Conservation (phyloP, 2,888 invertebrate genomes). For the Nineta flava region DNA sequence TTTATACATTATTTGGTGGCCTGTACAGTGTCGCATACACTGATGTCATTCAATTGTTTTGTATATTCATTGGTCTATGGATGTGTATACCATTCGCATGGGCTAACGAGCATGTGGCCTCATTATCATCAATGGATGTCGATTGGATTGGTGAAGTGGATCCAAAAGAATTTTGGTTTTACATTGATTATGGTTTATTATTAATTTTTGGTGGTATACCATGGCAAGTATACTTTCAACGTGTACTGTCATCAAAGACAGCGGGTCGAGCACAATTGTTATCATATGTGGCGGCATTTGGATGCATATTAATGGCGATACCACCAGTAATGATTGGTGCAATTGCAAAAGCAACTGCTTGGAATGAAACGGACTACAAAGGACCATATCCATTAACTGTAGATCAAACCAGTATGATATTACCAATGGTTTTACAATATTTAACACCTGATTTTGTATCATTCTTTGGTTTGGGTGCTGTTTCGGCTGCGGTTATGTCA, state of each 20-base stretch:
- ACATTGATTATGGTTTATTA: slow-evolving; percentile 76
- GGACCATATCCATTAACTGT: slow-evolving; percentile 59
- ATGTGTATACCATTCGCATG: slow-evolving; percentile 95
- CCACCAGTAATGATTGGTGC: slow-evolving; percentile 95
- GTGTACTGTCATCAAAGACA: slow-evolving; percentile 91
- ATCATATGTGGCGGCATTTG: slow-evolving; percentile 90
- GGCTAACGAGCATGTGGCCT: slow-evolving; percentile 69
- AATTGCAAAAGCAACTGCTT: slow-evolving; percentile 90
- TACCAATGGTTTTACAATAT: slow-evolving; percentile 94
- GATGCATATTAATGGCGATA: slow-evolving; percentile 93
- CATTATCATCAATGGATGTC: slow-evolving; percentile 64
- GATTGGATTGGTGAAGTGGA: slow-evolving; percentile 81
- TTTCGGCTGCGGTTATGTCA: slow-evolving; percentile 98
- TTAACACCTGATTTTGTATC: slow-evolving; percentile 91
- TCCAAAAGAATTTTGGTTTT: slow-evolving; percentile 57
- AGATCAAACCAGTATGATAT: slow-evolving; percentile 79
- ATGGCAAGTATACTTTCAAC: slow-evolving; percentile 97
- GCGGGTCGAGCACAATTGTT: slow-evolving; percentile 84
- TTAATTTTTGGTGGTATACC: slow-evolving; percentile 92
- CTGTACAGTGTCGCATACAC: slow-evolving; percentile 98
- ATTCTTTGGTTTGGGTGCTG: slow-evolving; percentile 95
- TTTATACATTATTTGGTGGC: slow-evolving; percentile 95
- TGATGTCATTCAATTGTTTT: slow-evolving; percentile 94
- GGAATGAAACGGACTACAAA: slow-evolving; percentile 84
- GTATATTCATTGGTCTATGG: slow-evolving; percentile 96